Percentiles rank a stretch among this genome's conserved stretches.
These are phyloP conservation scores for Gryllus bimaculatus DNA, from an alignment of 1,140 invertebrate species.

Conservation along the genomic window DNA sequence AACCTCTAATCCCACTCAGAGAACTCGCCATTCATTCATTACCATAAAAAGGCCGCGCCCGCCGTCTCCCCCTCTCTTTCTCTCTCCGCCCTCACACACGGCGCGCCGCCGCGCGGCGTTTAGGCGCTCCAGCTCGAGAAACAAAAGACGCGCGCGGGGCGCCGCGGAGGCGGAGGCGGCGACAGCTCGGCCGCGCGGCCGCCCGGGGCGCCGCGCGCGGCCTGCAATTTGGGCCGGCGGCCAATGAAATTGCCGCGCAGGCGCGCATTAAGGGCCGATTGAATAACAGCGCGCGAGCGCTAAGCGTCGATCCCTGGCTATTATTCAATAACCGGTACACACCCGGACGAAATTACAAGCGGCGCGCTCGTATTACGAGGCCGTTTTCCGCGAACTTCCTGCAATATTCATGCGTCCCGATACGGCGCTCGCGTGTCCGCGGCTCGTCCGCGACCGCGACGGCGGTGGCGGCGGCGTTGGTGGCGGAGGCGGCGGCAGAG, in stretches of 20 bases:
- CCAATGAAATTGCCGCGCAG: not conserved
- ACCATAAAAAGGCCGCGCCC: not conserved
- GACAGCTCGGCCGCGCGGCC: not conserved
- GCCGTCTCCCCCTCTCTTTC: too few species aligned
- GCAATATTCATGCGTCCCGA: not conserved
- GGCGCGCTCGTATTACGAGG: not conserved
- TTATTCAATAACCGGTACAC: not conserved
- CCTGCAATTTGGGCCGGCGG: not conserved
- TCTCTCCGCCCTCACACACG: not conserved
- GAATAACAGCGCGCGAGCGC: not conserved
- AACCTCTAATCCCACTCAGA: not conserved
- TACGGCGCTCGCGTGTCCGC: not conserved
- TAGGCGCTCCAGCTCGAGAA: not conserved
- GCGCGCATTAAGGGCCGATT: not conserved
- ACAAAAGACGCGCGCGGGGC: not conserved
- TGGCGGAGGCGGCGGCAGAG: too few species aligned
- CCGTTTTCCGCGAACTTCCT: not conserved
- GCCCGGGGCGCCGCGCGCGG: too few species aligned
- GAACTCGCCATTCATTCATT: not conserved
- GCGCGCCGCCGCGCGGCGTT: too few species aligned
- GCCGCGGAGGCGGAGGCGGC: not conserved
- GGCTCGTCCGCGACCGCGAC: not conserved
- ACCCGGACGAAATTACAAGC: not conserved
- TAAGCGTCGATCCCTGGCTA: not conserved
- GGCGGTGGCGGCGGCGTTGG: too few species aligned